Percentiles rank a stretch among this genome's conserved stretches.
Evolutionary conservation across 2,797 vertebrate species (phyloP).

Genomic region (Tarsius wallacei): DNA sequence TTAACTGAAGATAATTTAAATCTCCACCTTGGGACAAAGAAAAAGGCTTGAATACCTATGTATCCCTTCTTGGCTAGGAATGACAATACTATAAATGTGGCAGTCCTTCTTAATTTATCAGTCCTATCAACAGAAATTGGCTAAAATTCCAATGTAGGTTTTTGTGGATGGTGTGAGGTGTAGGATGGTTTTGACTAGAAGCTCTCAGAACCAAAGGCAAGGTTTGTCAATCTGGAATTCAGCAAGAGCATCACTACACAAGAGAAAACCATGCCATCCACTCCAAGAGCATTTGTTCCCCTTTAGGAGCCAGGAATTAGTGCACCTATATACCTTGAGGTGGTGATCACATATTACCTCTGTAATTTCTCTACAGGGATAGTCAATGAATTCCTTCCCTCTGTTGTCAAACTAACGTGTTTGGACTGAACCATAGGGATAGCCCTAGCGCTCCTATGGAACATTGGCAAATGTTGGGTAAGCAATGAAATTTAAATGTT

Average conservation of each 20-base stretch:
- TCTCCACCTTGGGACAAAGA: neutral
- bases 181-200: neutral
- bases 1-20: neutral
- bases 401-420: neutral
- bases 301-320: neutral
- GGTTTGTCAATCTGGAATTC: neutral
- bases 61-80: neutral
- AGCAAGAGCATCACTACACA: too few relatives aligned
- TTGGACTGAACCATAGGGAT: neutral
- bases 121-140: neutral
- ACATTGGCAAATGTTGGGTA: neutral
- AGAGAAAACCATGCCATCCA: neutral
- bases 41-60: neutral
- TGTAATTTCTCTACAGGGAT: neutral
- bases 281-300: neutral
- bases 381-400: neutral
- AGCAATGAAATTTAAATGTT: neutral
- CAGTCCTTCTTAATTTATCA: neutral
- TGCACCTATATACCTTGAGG: too few relatives aligned
- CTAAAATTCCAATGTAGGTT: neutral
- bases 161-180: neutral
- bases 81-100: neutral
- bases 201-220: neutral
- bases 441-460: neutral
- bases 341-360: neutral